phyloP scores from a whole-genome alignment of 2,797 vertebrate genomes.

The Euthynnus affinis region DNA sequence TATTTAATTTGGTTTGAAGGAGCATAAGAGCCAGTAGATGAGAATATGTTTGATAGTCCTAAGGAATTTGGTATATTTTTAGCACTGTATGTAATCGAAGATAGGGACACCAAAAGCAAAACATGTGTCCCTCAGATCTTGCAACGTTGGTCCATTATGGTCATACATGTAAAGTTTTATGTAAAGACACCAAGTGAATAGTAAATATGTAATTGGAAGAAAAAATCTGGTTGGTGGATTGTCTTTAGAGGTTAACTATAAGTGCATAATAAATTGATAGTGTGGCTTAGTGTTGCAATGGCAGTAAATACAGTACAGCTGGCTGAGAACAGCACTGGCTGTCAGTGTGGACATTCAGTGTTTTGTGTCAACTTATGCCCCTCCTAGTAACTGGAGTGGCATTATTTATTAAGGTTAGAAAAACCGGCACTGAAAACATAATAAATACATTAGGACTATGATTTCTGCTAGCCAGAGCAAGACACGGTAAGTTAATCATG shows the following conservation, averaged over 20 bases:
- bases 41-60: background rate
- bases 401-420: background rate
- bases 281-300: background rate
- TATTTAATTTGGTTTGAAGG: slow-evolving; percentile 6
- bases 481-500: background rate
- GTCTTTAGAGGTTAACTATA: background rate
- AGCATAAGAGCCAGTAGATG: background rate
- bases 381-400: background rate
- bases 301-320: too few species aligned
- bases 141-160: background rate
- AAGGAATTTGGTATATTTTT: background rate
- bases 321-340: too few species aligned
- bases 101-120: background rate
- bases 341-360: too few species aligned
- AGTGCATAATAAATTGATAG: background rate
- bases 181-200: too few species aligned
- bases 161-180: background rate
- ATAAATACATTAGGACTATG: background rate
- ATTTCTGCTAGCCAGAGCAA: background rate
- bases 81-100: background rate
- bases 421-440: background rate
- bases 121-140: background rate
- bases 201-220: background rate
- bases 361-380: too few species aligned
- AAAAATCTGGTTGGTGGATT: background rate